A percentile compares a stretch with the other conserved stretches of the same genome.
Conservation (phyloP, 2,888 invertebrate species). For the Trichopoda pennipes region DNA sequence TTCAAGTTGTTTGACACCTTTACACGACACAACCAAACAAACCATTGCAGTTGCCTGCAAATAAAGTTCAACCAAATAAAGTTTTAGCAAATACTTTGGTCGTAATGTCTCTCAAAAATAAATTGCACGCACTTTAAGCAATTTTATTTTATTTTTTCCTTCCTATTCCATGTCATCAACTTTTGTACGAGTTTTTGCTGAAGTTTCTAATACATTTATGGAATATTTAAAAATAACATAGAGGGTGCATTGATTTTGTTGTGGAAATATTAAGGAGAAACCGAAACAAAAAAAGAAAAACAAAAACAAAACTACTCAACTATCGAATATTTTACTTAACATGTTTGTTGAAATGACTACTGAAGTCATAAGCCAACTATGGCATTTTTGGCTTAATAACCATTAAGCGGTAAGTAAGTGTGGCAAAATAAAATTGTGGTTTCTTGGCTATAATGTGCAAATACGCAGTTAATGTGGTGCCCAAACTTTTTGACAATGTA, state of each 20-base stretch:
- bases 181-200: constrained; percentile 24
- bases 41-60: constrained; percentile 23
- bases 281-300: background rate
- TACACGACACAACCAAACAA: constrained; percentile 3
- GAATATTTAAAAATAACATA: background rate
- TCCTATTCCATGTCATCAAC: constrained; percentile 43
- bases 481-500: constrained; percentile 12
- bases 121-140: constrained; percentile 63
- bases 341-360: constrained; percentile 17
- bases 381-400: constrained; percentile 44
- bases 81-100: constrained; percentile 15
- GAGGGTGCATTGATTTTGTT: constrained; percentile 23
- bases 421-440: constrained; percentile 22
- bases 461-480: background rate
- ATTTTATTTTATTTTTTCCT: constrained; percentile 30
- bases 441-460: background rate
- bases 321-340: constrained; percentile 24
- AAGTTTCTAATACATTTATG: constrained; percentile 22
- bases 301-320: background rate
- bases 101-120: constrained; percentile 54
- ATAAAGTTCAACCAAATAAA: background rate
- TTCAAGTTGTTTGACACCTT: constrained; percentile 49
- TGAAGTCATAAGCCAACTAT: constrained; percentile 60
- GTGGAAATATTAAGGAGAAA: constrained; percentile 23
- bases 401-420: constrained; percentile 40